phyloP scores from a whole-genome alignment of 2,113 vertebrate species.

The Hemiscyllium ocellatum region DNA sequence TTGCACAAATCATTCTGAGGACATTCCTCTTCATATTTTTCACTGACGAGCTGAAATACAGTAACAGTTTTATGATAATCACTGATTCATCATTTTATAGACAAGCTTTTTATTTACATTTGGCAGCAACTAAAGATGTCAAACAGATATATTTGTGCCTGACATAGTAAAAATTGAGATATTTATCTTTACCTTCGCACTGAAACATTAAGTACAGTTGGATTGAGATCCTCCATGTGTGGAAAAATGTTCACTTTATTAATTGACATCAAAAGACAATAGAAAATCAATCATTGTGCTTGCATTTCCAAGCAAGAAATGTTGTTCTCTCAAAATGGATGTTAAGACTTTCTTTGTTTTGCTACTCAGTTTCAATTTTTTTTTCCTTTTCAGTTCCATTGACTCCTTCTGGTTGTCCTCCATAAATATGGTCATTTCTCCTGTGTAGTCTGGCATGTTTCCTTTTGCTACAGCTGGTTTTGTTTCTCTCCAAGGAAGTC shows the following conservation, averaged over 20 bases:
- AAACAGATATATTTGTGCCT: conserved; percentile 14
- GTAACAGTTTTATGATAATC: conserved; percentile 5
- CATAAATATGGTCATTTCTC: neutral
- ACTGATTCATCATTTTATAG: conserved; percentile 14
- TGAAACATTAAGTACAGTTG: neutral
- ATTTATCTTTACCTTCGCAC: conserved; percentile 4
- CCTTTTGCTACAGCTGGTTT: neutral
- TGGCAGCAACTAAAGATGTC: conserved; percentile 18
- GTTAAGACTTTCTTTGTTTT: neutral
- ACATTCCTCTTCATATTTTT: neutral
- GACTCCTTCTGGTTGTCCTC: neutral
- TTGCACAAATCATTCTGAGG: conserved; percentile 2
- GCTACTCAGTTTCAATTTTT: neutral
- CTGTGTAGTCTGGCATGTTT: neutral
- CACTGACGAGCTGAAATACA: neutral
- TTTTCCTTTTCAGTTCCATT: neutral
- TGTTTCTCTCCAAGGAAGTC: neutral
- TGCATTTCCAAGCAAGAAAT: neutral
- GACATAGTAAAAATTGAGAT: neutral
- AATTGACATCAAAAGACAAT: neutral
- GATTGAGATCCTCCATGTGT: neutral
- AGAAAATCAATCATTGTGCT: neutral
- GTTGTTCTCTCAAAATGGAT: neutral
- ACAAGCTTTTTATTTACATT: conserved; percentile 4
- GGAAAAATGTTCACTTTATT: neutral